Evolutionary conservation across 92 coral and sea anemone species (phyloP).

Genomic region (Parazoanthus darwini): DNA sequence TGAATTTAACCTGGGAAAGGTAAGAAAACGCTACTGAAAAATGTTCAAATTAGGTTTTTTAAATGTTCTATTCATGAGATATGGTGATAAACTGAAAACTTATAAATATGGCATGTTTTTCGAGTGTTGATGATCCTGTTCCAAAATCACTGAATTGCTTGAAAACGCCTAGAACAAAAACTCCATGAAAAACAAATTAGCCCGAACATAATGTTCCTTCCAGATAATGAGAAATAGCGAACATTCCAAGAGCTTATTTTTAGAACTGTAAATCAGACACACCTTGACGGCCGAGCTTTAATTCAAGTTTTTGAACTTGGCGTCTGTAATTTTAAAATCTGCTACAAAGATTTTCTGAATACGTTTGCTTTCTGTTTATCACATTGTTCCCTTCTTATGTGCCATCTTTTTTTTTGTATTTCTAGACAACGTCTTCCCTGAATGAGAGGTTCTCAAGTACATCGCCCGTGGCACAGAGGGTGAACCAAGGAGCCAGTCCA

Average conservation of each 20-base stretch:
- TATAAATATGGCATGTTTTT: neutral
- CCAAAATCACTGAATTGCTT: too few species aligned
- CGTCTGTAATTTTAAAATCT: too few species aligned
- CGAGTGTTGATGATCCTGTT: neutral
- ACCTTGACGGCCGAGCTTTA: too few species aligned
- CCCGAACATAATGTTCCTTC: neutral
- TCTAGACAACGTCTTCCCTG: conserved; percentile 33
- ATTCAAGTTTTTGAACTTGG: too few species aligned
- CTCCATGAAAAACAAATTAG: too few species aligned
- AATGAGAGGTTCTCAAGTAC: conserved; percentile 34
- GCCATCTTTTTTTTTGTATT: neutral
- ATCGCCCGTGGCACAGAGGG: conserved; percentile 5
- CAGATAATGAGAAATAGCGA: too few species aligned
- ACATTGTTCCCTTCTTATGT: neutral
- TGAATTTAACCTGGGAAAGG: conserved; percentile 42
- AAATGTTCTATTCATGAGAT: too few species aligned
- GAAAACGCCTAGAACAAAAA: too few species aligned
- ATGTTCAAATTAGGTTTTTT: too few species aligned
- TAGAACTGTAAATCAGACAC: neutral
- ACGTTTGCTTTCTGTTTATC: neutral
- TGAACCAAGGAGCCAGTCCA: neutral
- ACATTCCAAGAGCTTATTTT: too few species aligned
- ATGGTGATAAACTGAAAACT: neutral
- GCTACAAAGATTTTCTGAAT: neutral
- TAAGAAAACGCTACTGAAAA: neutral